Conservation (phyloP, 2,797 vertebrate genomes). For the Anguilla pacifica region DNA sequence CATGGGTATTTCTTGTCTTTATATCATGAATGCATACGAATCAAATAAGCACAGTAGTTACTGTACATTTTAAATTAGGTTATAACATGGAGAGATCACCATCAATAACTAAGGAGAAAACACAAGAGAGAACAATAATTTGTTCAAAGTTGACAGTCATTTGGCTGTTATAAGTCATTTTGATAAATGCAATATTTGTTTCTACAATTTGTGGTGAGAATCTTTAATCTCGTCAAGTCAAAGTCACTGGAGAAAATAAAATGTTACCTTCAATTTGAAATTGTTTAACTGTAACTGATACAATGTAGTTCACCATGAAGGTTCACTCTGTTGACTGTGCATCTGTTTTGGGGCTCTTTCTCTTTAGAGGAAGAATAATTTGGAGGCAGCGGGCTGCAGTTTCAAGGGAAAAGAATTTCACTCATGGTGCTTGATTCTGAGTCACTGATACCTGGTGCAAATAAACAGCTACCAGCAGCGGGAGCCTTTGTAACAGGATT, state of each 20-base stretch:
- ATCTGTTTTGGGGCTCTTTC: background rate
- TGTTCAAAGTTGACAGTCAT: background rate
- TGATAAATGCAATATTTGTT: background rate
- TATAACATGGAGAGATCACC: too few relatives aligned
- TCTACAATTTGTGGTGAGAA: background rate
- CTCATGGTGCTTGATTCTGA: background rate
- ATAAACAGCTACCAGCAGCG: background rate
- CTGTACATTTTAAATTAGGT: too few relatives aligned
- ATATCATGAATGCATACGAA: too few relatives aligned
- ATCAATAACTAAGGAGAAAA: too few relatives aligned
- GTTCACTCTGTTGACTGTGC: background rate
- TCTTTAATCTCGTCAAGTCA: background rate
- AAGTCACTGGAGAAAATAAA: background rate
- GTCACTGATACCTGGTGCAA: background rate
- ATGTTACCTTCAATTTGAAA: background rate
- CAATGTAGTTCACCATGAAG: background rate
- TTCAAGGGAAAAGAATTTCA: slow-evolving; percentile 3
- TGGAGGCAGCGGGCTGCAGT: slow-evolving; percentile 2
- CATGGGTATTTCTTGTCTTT: too few relatives aligned
- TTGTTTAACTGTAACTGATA: background rate
- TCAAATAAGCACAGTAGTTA: too few relatives aligned
- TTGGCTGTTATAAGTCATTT: background rate
- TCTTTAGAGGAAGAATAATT: background rate
- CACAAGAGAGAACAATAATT: background rate
- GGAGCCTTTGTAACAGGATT: background rate